A percentile compares a stretch with the other conserved stretches of the same genome.
Evolutionary conservation across 2,113 vertebrate genomes (phyloP).

Genomic region (Bujurquina vittata): DNA sequence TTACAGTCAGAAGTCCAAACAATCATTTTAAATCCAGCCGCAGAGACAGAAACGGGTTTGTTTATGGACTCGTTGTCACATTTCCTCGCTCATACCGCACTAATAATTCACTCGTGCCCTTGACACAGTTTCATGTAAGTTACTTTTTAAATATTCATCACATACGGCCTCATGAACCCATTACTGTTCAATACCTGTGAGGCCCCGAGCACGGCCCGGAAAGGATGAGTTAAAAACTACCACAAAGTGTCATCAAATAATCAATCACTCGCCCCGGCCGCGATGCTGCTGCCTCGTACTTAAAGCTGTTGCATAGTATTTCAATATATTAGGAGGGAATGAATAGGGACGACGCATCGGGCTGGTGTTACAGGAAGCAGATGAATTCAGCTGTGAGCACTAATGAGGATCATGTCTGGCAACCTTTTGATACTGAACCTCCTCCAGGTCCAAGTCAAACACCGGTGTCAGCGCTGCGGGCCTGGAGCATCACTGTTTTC

Average conservation of each 20-base stretch:
- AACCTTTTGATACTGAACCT: slow-evolving; percentile 28
- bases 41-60: slow-evolving; percentile 3
- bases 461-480: background rate
- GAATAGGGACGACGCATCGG: slow-evolving; percentile 23
- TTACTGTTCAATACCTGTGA: slow-evolving; percentile 53
- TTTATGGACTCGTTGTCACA: slow-evolving; percentile 21
- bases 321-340: slow-evolving; percentile 70
- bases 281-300: slow-evolving; percentile 65
- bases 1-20: slow-evolving; percentile 11
- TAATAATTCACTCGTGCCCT: slow-evolving; percentile 56
- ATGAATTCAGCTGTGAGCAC: slow-evolving; percentile 39
- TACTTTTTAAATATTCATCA: slow-evolving; percentile 78
- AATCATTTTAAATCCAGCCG: background rate
- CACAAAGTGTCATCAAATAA: slow-evolving; percentile 70
- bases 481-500: background rate
- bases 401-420: slow-evolving; percentile 47
- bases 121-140: slow-evolving; percentile 59
- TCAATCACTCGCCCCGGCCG: slow-evolving; percentile 64
- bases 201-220: slow-evolving; percentile 1
- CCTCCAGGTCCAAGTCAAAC: slow-evolving; percentile 11
- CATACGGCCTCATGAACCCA: slow-evolving; percentile 61
- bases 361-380: slow-evolving; percentile 14
- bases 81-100: slow-evolving; percentile 25
- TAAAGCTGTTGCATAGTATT: slow-evolving; percentile 73
- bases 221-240: slow-evolving; percentile 66